Base-by-base conservation (phyloP, 2,113 vertebrate species). In the Nipponia nippon region DNA sequence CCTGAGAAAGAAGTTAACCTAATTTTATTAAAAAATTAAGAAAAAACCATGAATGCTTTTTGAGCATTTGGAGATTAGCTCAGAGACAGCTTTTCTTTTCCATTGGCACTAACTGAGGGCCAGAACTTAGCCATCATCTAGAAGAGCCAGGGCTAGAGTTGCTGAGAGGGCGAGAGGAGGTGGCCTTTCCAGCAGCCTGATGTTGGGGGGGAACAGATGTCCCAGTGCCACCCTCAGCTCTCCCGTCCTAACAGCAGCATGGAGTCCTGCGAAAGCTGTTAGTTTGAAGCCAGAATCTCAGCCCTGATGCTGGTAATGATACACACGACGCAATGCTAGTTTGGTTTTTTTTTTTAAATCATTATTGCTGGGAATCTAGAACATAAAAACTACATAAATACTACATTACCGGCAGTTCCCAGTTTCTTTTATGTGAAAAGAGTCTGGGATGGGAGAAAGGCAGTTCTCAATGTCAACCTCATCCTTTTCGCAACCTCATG, bases 71-170 rank as follows among this genome's bases (percentile, higher is more conserved):
- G 17, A 32, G 52, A 44, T 49, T 22, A 75, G 21, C 40, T 38
- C 18, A 36, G 13, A 76, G 49, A 29, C 11, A 11, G 15, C 7
- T 76, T 83, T 91, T 62, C n/a, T 75, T 63, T 82, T 67, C 62
- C 1, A 0, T 29, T 82, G 52, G 27, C 66, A 44, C 12, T 59
- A 76, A 67, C 4, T 1, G 2, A 26, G 16, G 10, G 26, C 38
- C n/a, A 55, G 27, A 91, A 62, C 4, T 75, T 66, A 32, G 26
- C n/a, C 7, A n/a, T 50, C 17, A 32, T 23, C 17, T 82, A 29
- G 32, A 25, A 88, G 44, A 90, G 5, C 9, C 15, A 16, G 34
- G 30, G 13, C 26, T 79, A 58, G 70, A 16, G 42, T 50, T 63
- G 8, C 42, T 72, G 75, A 55, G 67, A 75, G 30, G 8, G 12